Conservation (phyloP, 2,113 vertebrate genomes). For the Pseudorasbora parva region DNA sequence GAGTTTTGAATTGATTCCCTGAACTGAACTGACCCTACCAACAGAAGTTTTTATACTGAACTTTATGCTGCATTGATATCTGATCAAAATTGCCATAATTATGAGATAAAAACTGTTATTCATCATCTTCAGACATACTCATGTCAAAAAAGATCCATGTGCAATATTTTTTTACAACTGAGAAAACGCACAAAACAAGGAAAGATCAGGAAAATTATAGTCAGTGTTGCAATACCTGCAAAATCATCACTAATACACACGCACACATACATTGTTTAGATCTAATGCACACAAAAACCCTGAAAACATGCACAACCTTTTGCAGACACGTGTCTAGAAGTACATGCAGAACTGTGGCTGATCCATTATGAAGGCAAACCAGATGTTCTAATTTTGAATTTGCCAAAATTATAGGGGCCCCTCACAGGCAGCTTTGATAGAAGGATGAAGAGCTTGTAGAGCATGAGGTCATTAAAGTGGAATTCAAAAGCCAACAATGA, state of each 20-base stretch:
- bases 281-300: not conserved
- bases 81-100: too few species aligned
- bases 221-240: not conserved
- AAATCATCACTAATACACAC: not conserved
- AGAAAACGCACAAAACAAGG: not conserved
- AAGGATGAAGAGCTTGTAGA: constrained; percentile 18
- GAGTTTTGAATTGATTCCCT: too few species aligned
- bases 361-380: constrained; percentile 63
- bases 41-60: too few species aligned
- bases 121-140: too few species aligned
- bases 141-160: too few species aligned
- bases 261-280: not conserved
- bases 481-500: constrained; percentile 24
- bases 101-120: too few species aligned
- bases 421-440: constrained; percentile 58
- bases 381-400: constrained; percentile 68
- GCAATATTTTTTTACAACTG: not conserved
- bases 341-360: constrained; percentile 52
- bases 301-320: not conserved
- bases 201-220: not conserved
- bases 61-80: too few species aligned
- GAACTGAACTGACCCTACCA: too few species aligned
- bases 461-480: constrained; percentile 8
- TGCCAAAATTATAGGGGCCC: constrained; percentile 61
- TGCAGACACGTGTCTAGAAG: constrained; percentile 26